Conservation (phyloP, 2,888 invertebrate genomes). For the Sphaerophoria taeniata region DNA sequence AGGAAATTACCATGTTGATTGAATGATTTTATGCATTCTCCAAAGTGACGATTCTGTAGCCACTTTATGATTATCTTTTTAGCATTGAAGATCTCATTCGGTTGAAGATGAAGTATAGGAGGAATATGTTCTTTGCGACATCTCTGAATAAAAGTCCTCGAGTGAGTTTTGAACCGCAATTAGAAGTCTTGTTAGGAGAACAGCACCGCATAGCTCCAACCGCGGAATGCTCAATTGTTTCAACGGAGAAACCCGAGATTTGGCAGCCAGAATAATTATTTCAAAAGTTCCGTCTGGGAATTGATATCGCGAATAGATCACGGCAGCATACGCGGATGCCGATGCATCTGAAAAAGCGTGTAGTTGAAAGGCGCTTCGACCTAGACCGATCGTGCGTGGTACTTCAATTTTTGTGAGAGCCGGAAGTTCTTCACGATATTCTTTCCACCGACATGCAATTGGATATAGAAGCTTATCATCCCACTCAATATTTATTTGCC, state of each 20-base stretch:
- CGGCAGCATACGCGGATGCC: neutral
- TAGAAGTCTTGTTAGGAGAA: too few relatives aligned
- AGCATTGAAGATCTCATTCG: slow-evolving; percentile 11
- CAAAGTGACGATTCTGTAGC: slow-evolving; percentile 20
- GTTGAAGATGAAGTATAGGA: slow-evolving; percentile 6
- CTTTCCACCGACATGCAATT: slow-evolving; percentile 32
- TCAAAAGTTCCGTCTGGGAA: too few relatives aligned
- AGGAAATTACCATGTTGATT: slow-evolving; percentile 13
- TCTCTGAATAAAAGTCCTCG: neutral
- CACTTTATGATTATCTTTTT: slow-evolving; percentile 10
- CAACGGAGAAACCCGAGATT: too few relatives aligned
- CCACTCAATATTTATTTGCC: slow-evolving; percentile 60
- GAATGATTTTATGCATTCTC: slow-evolving; percentile 18
- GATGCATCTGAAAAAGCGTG: slow-evolving; percentile 54
- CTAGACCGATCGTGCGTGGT: slow-evolving; percentile 28
- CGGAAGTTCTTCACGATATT: slow-evolving; percentile 30
- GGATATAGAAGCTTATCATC: slow-evolving; percentile 44
- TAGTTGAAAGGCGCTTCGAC: slow-evolving; percentile 8
- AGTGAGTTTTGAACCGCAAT: too few relatives aligned
- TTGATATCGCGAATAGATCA: slow-evolving; percentile 21
- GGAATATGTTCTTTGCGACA: neutral
- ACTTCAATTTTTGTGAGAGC: slow-evolving; percentile 25
- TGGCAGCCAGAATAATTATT: too few relatives aligned
- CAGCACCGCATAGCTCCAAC: too few relatives aligned
- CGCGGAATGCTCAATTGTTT: too few relatives aligned